These are phyloP conservation scores for Arctocebus calabarensis DNA, from an alignment of 2,797 vertebrate genomes.

Conservation along the genomic window DNA sequence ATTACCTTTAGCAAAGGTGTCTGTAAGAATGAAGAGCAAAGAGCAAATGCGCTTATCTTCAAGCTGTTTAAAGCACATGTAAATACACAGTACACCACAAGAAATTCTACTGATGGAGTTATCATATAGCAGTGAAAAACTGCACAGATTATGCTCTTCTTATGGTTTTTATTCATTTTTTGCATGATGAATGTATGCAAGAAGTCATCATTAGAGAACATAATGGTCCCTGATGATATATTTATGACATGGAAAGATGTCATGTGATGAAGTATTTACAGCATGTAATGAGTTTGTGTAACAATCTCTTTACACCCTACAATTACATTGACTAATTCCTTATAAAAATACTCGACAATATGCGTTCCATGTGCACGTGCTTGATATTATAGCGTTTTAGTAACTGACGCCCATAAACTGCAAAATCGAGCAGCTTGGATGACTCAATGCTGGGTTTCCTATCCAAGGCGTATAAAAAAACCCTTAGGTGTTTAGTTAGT, in stretches of 20 bases:
- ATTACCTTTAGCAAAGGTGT: conserved; percentile 51
- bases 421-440: conserved; percentile 55
- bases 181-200: conserved; percentile 77
- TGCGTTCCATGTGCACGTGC: conserved; percentile 73
- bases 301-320: conserved; percentile 82
- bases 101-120: conserved; percentile 32
- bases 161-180: conserved; percentile 67
- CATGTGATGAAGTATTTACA: conserved; percentile 84
- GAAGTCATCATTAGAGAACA: conserved; percentile 75
- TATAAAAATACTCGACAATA: conserved; percentile 85
- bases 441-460: conserved; percentile 54
- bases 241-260: conserved; percentile 83
- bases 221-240: conserved; percentile 83
- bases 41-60: conserved; percentile 33
- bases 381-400: conserved; percentile 73
- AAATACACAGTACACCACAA: neutral
- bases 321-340: conserved; percentile 87
- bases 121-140: conserved; percentile 25
- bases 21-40: conserved; percentile 64
- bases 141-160: conserved; percentile 15
- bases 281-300: conserved; percentile 82
- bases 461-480: conserved; percentile 42
- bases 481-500: conserved; percentile 48
- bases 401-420: conserved; percentile 25
- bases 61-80: neutral